These are phyloP conservation scores for Thumatha senex DNA, from an alignment of 2,888 invertebrate genomes.

Conservation along the genomic window DNA sequence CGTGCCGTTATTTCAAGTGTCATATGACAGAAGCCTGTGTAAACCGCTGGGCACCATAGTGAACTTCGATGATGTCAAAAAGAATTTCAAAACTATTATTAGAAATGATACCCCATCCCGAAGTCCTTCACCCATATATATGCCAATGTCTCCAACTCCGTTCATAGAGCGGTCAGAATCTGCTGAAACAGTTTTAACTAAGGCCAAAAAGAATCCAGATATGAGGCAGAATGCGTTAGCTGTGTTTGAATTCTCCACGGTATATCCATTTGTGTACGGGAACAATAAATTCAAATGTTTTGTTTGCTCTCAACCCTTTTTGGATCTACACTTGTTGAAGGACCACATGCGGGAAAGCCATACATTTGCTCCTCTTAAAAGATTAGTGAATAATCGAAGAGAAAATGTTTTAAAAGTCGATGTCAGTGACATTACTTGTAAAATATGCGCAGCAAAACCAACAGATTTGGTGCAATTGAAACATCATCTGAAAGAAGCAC, in stretches of 20 bases:
- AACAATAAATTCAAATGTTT: conserved; percentile 78
- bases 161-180: conserved; percentile 19
- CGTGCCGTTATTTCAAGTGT: conserved; percentile 76
- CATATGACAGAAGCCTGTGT: conserved; percentile 73
- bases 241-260: conserved; percentile 71
- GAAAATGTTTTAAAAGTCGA: conserved; percentile 74
- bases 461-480: conserved; percentile 58
- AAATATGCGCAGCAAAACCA: conserved; percentile 54
- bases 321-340: conserved; percentile 60
- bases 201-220: conserved; percentile 49
- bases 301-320: conserved; percentile 68
- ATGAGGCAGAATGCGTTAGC: conserved; percentile 66
- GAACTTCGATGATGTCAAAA: conserved; percentile 61
- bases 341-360: conserved; percentile 65
- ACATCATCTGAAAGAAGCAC: conserved; percentile 60
- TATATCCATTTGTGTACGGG: conserved; percentile 73
- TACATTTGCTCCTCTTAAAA: conserved; percentile 61
- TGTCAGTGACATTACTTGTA: conserved; percentile 64
- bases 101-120: conserved; percentile 47
- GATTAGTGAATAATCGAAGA: conserved; percentile 66
- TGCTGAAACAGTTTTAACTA: conserved; percentile 5
- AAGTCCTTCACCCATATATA: conserved; percentile 56
- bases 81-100: conserved; percentile 23
- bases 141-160: conserved; percentile 24
- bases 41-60: conserved; percentile 69